Percentiles rank a stretch among this genome's conserved stretches.
These are phyloP conservation scores for Uria aalge DNA, from an alignment of 2,113 vertebrate species.

Conservation along the genomic window DNA sequence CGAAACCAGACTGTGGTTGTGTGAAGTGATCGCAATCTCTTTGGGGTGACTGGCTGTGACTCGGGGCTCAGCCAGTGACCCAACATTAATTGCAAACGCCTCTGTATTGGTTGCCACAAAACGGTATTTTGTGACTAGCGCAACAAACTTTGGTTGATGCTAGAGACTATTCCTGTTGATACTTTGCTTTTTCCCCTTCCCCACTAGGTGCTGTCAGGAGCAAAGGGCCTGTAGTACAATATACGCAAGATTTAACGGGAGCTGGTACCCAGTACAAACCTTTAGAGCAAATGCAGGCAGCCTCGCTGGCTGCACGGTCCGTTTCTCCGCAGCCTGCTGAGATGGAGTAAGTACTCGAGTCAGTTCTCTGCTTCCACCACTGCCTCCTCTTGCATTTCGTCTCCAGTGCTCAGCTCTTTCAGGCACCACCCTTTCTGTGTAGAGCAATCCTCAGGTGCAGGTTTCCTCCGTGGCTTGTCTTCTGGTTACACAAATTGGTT, in stretches of 20 bases:
- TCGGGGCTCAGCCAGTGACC: accelerated
- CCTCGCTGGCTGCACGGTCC: not conserved
- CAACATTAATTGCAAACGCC: accelerated
- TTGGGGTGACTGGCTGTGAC: not conserved
- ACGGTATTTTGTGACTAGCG: accelerated
- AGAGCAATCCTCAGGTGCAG: not conserved
- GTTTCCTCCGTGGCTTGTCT: not conserved
- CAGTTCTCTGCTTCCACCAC: not conserved
- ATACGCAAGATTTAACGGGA: constrained; percentile 81
- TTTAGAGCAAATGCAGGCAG: constrained; percentile 21
- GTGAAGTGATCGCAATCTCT: not conserved
- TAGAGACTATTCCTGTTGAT: not conserved
- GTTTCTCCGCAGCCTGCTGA: constrained; percentile 46
- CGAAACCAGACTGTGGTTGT: not conserved
- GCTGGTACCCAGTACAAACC: constrained; percentile 68
- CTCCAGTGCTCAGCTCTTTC: not conserved
- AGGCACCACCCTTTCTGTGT: not conserved
- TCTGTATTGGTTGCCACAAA: accelerated
- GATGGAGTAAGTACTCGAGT: constrained; percentile 71
- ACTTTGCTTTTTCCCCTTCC: not conserved
- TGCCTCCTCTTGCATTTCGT: not conserved
- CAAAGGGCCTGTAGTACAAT: constrained; percentile 95
- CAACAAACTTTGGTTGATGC: accelerated
- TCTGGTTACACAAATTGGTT: not conserved
- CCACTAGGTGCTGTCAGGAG: constrained; percentile 85